Percentiles rank a stretch among this genome's conserved stretches.
These are phyloP conservation scores for Drosophila willistoni DNA, from an alignment of 1,140 invertebrate genomes.

Conservation along the genomic window DNA sequence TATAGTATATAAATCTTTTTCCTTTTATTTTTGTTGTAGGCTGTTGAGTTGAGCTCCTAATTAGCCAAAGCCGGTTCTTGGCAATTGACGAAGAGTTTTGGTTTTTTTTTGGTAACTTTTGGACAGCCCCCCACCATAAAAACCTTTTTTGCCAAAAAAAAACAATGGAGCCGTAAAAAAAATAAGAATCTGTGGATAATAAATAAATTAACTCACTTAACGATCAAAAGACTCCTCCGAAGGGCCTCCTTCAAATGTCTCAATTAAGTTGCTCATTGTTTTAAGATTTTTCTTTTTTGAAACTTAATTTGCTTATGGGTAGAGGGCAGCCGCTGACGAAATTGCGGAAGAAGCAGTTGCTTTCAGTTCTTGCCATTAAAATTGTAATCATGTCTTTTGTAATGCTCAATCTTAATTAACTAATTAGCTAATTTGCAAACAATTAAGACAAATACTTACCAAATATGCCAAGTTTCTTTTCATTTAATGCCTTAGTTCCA, in stretches of 20 bases:
- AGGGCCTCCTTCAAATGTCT: constrained; percentile 48
- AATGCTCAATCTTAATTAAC: constrained; percentile 62
- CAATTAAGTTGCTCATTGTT: constrained; percentile 80
- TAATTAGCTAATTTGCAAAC: constrained; percentile 81
- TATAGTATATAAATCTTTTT: constrained; percentile 30
- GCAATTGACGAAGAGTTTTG: constrained; percentile 23
- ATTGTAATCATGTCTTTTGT: constrained; percentile 57
- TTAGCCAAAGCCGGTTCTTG: constrained; percentile 58
- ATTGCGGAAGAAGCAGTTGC: constrained; percentile 56
- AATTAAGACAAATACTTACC: constrained; percentile 53
- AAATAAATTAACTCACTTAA: constrained; percentile 81
- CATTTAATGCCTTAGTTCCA: background rate
- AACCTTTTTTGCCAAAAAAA: background rate
- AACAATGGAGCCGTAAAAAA: constrained; percentile 72
- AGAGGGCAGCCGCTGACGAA: constrained; percentile 49
- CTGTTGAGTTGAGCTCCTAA: constrained; percentile 45
- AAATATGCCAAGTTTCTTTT: constrained; percentile 32
- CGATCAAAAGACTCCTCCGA: constrained; percentile 63
- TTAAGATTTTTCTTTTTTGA: constrained; percentile 51
- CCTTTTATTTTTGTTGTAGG: constrained; percentile 9
- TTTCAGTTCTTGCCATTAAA: constrained; percentile 44
- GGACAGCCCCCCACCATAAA: constrained; percentile 29
- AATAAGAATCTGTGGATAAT: constrained; percentile 56
- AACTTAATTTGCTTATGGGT: constrained; percentile 74
- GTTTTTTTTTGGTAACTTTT: constrained; percentile 21